Percentiles rank a stretch among this genome's conserved stretches.
Evolutionary conservation across 2,113 vertebrate genomes (phyloP).

Genomic region (Sylvietta virens): DNA sequence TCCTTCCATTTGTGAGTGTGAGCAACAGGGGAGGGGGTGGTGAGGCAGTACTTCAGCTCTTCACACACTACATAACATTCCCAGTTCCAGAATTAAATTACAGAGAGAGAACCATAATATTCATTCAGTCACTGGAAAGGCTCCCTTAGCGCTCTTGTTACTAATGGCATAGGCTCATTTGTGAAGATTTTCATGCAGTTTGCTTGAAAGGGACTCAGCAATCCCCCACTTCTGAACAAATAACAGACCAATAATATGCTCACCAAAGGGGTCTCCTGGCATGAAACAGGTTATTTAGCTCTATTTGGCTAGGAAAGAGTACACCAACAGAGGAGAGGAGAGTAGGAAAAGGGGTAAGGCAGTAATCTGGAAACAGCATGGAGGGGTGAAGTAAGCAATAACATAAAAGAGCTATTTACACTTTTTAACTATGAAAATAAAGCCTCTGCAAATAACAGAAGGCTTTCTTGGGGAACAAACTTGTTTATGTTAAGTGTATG

Average conservation of each 20-base stretch:
- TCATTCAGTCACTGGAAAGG: conserved; percentile 53
- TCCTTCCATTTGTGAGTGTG: not conserved
- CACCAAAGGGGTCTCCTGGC: conserved; percentile 25
- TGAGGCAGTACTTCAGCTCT: not conserved
- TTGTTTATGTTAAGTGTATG: not conserved
- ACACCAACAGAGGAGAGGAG: not conserved
- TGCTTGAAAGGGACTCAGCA: conserved; percentile 60
- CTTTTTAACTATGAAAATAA: conserved; percentile 2
- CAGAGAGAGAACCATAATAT: conserved; percentile 59
- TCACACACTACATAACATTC: not conserved
- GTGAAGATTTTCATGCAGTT: conserved; percentile 51
- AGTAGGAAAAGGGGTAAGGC: not conserved
- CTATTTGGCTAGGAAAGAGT: conserved; percentile 11
- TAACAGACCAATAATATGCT: conserved; percentile 57
- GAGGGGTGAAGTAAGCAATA: not conserved
- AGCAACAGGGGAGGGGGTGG: not conserved
- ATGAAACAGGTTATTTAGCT: conserved; percentile 36
- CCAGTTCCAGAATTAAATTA: conserved; percentile 60
- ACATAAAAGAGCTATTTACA: conserved; percentile 1
- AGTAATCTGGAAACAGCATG: not conserved
- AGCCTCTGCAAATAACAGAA: not conserved
- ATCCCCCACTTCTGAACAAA: conserved; percentile 59
- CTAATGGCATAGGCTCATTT: conserved; percentile 64
- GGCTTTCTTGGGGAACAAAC: not conserved
- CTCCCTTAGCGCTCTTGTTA: conserved; percentile 50